Evolutionary conservation across 2,113 vertebrate species (phyloP).

Genomic region (Melanerpes aurifrons): DNA sequence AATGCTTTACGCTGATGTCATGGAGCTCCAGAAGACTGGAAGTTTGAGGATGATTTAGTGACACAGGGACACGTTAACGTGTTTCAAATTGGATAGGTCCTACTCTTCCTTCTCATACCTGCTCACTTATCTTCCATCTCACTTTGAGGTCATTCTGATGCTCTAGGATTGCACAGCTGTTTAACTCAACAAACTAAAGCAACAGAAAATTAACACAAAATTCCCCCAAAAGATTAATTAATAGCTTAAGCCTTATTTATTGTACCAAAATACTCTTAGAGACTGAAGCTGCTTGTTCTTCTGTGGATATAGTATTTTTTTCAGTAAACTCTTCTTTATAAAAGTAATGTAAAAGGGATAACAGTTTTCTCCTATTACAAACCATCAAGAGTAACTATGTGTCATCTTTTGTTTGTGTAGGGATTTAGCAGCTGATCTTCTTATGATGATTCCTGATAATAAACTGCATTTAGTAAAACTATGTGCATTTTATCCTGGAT

Average conservation of each 20-base stretch:
- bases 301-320: background rate
- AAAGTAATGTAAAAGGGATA: background rate
- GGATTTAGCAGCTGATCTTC: slow-evolving; percentile 89
- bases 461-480: slow-evolving; percentile 87
- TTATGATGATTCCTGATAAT: slow-evolving; percentile 90
- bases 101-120: background rate
- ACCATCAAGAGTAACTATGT: background rate
- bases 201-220: background rate
- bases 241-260: background rate
- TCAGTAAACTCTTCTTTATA: background rate
- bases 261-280: background rate
- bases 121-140: background rate
- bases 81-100: background rate
- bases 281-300: background rate
- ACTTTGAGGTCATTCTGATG: background rate
- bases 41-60: background rate
- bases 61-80: background rate
- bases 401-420: slow-evolving; percentile 70
- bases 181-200: background rate
- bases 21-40: background rate
- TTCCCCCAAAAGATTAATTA: background rate
- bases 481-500: slow-evolving; percentile 92
- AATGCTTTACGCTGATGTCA: background rate
- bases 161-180: background rate
- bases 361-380: background rate